Conservation (phyloP, 2,888 invertebrate genomes). For the Torymus texanus region DNA sequence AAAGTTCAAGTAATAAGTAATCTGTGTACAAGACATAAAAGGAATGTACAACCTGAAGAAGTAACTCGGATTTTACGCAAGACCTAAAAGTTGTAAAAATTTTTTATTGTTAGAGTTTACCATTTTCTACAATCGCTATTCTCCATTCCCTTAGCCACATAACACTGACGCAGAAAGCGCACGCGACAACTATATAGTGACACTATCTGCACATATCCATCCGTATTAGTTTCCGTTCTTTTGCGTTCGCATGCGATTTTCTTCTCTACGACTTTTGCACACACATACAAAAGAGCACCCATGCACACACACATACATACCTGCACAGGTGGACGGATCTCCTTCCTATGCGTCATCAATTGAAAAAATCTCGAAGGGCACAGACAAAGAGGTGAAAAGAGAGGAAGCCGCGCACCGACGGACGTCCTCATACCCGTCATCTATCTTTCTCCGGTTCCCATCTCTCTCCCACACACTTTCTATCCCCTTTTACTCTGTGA, state of each 20-base stretch:
- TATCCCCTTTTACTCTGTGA: neutral
- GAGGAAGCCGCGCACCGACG: constrained; percentile 37
- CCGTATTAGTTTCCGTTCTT: constrained; percentile 12
- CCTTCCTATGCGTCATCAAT: constrained; percentile 14
- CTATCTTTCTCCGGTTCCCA: constrained; percentile 11
- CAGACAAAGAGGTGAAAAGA: constrained; percentile 27
- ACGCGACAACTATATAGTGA: neutral
- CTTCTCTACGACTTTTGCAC: neutral
- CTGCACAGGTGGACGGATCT: no score
- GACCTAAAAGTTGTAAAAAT: constrained; percentile 23
- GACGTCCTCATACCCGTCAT: constrained; percentile 36
- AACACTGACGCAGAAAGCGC: constrained; percentile 18
- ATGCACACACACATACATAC: no score
- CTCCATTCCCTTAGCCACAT: constrained; percentile 34
- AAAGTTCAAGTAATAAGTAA: no score
- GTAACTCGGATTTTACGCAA: constrained; percentile 11
- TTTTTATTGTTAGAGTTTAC: constrained; percentile 25
- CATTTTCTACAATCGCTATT: neutral
- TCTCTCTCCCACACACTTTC: neutral
- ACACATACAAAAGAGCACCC: no score
- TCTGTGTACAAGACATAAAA: no score
- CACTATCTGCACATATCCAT: constrained; percentile 27
- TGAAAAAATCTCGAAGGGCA: constrained; percentile 39
- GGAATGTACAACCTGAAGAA: constrained; percentile 4
- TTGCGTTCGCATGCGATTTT: neutral